Evolutionary conservation across 2,888 invertebrate species (phyloP), one percentile per base, ranked within the genome.

Genomic region (Eupithecia abbreviata): DNA sequence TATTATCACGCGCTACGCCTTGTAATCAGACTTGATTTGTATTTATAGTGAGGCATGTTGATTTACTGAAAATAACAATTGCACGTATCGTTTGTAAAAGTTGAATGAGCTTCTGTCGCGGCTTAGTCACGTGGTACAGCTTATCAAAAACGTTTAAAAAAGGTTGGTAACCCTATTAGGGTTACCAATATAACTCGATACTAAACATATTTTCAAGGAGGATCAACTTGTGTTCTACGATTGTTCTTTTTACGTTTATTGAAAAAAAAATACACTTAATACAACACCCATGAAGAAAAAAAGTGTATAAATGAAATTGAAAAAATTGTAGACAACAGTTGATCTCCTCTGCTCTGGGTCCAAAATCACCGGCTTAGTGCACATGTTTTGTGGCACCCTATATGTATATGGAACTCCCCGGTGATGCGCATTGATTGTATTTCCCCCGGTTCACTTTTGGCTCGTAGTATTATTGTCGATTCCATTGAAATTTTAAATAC

Each of bases 1-100:
- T 85, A 90, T 90, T 90, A 90, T 89, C 85, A 85, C 87, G 86
- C 87, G 84, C 83, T 76, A 77, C 78, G 42, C 68, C 69, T 69
- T 66, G 71, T 43, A 62, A 74, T 68, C 67, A 73, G 55, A 51
- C 15, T 42, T 47, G 73, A 74, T 76, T 76, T 72, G 74, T 74
- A 74, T 72, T 65, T 47, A 67, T 45, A 71, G 47, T 43, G 49
- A 43, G 43, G 47, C 47, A 47, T 18, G 18, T 58, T 58, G 10
- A 62, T 30, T 4, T 62, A 62, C 62, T 18, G 18, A 30, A 62
- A 62, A 62, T 30, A 62, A 30, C 30, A 62, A 62, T 10, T 12
- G 4, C 62, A 12, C 18, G 12, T 4, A 58, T 1, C 9, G 18
- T 18, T 18, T 51, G 55, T 18, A 18, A 62, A 4, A 62, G 10